Base-by-base conservation (phyloP, 2,113 vertebrate genomes). In the Pollachius pollachius region DNA sequence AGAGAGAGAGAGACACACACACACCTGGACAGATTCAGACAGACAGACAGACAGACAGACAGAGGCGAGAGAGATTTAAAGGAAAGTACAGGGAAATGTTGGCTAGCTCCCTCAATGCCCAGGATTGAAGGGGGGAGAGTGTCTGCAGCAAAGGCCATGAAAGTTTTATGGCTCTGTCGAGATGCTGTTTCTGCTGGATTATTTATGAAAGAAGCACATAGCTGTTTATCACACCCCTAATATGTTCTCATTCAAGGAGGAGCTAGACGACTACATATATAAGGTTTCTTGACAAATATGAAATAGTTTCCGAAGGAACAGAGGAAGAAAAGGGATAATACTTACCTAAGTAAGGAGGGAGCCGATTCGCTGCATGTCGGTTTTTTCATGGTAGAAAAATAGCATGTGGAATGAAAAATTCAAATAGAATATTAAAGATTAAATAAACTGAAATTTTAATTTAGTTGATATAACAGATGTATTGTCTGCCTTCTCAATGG, bases 141-240 rank as follows among this genome's bases (percentile, higher is more conserved):
- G 73, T 79, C 76, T 67, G 82, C 67, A 19, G 85, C 82, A 68
- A 73, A 79, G 23, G 59, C 66, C 84, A 92, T 92, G 81, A 91
- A 91, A 88, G 62, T 89, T 91, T 90, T 77, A 91, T 90, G 62
- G 80, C 85, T 81, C 84, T 84, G 85, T 88, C 71, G 72, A 73
- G 84, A 86, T 87, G 81, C 84, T 87, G 81, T 87, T 88, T 87
- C 85, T 87, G 60, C 67, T 91, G 84, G 89, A 91, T 91, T 90
- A 91, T 91, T 91, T 85, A 91, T 91, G 77, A 91, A 83, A 85
- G 30, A 85, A 70, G 76, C 69, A 71, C 78, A 77, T 73, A 85
- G 81, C 82, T 89, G 87, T 91, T 91, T 90, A 90, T 90, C 85
- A 87, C 80, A 82, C 72, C 68, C 72, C 74, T 86, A 81, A 88